These are phyloP conservation scores for Eleutherodactylus coqui DNA, from an alignment of 2,797 vertebrate species.

Conservation along the genomic window DNA sequence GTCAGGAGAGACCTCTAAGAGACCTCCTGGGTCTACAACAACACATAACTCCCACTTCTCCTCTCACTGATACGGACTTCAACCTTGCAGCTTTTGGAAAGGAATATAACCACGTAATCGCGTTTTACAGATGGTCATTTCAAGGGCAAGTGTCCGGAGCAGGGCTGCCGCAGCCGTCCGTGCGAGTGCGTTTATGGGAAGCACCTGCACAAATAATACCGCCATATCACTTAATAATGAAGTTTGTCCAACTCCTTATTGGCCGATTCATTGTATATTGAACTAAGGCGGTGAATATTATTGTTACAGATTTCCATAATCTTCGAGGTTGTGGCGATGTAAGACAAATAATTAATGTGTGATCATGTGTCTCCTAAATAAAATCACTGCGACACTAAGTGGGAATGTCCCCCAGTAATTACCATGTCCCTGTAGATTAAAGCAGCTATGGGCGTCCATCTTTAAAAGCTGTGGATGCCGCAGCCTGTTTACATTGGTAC, in stretches of 20 bases:
- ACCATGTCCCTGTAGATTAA: too few relatives aligned
- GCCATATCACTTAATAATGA: not conserved
- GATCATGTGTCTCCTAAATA: too few relatives aligned
- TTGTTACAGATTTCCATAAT: too few relatives aligned
- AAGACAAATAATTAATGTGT: too few relatives aligned
- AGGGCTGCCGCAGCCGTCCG: not conserved
- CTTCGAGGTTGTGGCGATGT: too few relatives aligned
- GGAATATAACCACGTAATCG: not conserved
- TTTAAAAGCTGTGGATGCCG: too few relatives aligned
- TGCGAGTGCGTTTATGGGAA: not conserved
- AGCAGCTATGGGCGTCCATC: too few relatives aligned
- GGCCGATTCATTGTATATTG: not conserved
- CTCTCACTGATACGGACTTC: not conserved
- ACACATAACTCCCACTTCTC: not conserved
- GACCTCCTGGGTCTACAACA: not conserved
- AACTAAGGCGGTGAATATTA: too few relatives aligned
- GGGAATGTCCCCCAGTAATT: too few relatives aligned
- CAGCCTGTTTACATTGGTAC: too few relatives aligned
- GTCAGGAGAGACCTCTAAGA: not conserved
- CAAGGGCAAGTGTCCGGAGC: not conserved
- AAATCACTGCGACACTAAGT: too few relatives aligned
- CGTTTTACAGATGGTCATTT: conserved; percentile 1
- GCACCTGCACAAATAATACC: conserved; percentile 7
- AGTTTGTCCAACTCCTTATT: not conserved
- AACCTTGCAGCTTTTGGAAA: conserved; percentile 9